Percentiles rank a stretch among this genome's conserved stretches.
These are phyloP conservation scores for Zootoca vivipara DNA, from an alignment of 2,113 vertebrate species.

Conservation along the genomic window DNA sequence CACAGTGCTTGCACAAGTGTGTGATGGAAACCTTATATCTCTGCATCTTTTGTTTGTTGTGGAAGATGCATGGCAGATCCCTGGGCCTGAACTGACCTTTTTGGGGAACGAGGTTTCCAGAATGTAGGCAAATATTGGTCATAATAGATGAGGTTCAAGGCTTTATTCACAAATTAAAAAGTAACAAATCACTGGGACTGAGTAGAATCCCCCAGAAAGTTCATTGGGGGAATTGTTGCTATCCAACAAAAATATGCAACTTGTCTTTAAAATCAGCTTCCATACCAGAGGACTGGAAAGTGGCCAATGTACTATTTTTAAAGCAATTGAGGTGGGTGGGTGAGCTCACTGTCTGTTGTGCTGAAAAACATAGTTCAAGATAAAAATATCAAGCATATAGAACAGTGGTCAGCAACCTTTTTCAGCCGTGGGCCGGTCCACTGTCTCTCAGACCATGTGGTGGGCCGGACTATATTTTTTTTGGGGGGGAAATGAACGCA, in stretches of 20 bases:
- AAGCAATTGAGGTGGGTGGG: too few species aligned
- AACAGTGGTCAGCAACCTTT: too few species aligned
- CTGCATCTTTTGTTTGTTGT: neutral
- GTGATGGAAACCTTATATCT: neutral
- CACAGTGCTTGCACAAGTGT: neutral
- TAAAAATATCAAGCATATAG: too few species aligned
- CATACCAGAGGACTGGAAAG: neutral
- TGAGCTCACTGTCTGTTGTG: too few species aligned
- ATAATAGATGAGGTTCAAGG: neutral
- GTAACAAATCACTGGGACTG: neutral
- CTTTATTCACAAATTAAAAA: neutral
- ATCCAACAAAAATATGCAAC: neutral
- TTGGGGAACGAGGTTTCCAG: neutral
- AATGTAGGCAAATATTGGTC: neutral
- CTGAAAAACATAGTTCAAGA: too few species aligned
- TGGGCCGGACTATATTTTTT: too few species aligned
- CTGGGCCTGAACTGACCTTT: too few species aligned
- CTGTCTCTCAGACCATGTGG: too few species aligned
- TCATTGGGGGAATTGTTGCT: neutral
- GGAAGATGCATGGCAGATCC: neutral
- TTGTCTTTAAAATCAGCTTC: neutral
- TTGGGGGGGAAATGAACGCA: too few species aligned
- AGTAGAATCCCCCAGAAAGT: neutral
- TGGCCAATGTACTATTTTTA: too few species aligned
- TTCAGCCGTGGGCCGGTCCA: too few species aligned